phyloP scores from a whole-genome alignment of 2,113 vertebrate genomes.

The Promerops cafer region DNA sequence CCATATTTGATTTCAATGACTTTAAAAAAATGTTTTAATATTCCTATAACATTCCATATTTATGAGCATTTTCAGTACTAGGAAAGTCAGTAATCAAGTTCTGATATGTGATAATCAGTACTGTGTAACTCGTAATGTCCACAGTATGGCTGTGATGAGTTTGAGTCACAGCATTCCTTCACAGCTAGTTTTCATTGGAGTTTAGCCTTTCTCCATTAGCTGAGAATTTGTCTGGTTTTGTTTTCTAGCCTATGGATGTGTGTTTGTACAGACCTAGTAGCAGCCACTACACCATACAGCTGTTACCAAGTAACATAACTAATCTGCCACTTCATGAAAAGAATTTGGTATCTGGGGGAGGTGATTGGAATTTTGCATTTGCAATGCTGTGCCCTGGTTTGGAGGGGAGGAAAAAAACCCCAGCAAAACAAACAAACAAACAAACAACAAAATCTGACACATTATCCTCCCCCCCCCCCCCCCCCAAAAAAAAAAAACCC shows the following conservation, averaged over 20 bases:
- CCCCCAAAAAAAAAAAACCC: no score
- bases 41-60: background rate
- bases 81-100: background rate
- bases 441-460: no score
- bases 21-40: background rate
- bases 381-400: background rate
- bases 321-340: background rate
- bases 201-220: background rate
- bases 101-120: background rate
- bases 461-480: accelerated
- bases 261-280: background rate
- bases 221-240: background rate
- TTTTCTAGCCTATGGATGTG: background rate
- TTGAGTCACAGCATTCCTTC: background rate
- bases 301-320: background rate
- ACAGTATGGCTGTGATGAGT: background rate
- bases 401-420: background rate
- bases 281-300: background rate
- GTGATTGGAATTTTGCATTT: background rate
- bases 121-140: background rate
- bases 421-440: background rate
- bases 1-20: background rate
- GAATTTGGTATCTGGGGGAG: background rate
- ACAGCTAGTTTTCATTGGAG: background rate
- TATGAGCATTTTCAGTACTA: background rate